Percentiles rank a stretch among this genome's conserved stretches.
Conservation (phyloP, 1,140 invertebrate species). For the Drosophila dunni region DNA sequence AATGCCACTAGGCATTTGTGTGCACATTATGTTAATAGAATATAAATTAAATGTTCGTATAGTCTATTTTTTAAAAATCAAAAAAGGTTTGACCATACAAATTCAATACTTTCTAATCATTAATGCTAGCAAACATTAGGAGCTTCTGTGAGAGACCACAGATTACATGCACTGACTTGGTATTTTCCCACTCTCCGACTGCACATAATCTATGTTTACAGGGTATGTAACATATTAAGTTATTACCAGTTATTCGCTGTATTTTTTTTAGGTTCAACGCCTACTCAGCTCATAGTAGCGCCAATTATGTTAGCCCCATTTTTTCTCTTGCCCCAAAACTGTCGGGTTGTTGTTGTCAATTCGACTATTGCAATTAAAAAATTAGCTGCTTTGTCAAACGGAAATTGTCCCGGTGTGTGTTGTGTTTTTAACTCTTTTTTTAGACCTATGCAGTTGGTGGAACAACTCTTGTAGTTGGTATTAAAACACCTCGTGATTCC, state of each 20-base stretch:
- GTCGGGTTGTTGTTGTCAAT: conserved; percentile 8
- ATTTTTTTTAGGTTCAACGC: not conserved
- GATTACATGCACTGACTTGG: too few species aligned
- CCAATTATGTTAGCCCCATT: conserved; percentile 8
- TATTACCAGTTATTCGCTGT: conserved; percentile 7
- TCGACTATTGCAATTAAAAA: conserved; percentile 49
- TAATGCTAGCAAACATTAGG: too few species aligned
- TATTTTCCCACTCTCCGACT: not conserved
- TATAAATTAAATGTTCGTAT: conserved; percentile 38
- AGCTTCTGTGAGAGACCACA: too few species aligned
- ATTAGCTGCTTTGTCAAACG: conserved; percentile 51
- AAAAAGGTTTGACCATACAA: conserved; percentile 21
- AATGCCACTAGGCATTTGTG: conserved; percentile 28
- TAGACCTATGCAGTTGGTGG: conserved; percentile 4
- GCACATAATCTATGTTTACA: not conserved
- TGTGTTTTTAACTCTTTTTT: conserved; percentile 24
- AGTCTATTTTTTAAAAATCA: conserved; percentile 28
- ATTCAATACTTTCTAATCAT: conserved; percentile 2
- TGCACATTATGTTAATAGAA: conserved; percentile 43
- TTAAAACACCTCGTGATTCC: conserved; percentile 34
- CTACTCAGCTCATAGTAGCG: conserved; percentile 4
- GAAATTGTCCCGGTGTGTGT: conserved; percentile 41
- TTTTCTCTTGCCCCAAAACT: conserved; percentile 1
- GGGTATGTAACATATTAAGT: not conserved
- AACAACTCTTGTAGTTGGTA: conserved; percentile 18